These are phyloP conservation scores for Abramis brama DNA, from an alignment of 2,113 vertebrate genomes.

Conservation along the genomic window DNA sequence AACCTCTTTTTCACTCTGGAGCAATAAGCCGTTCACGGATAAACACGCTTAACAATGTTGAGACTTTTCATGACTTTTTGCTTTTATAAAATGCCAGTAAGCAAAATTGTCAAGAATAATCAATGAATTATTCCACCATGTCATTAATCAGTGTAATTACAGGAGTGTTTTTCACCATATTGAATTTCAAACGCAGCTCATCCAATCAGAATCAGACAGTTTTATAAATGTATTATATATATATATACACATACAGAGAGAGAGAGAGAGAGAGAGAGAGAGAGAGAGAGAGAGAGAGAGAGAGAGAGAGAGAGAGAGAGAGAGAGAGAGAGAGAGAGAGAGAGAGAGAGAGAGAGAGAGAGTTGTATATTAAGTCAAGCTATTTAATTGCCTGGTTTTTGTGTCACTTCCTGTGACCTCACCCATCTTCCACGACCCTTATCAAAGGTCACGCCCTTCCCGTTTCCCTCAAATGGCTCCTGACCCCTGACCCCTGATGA, in stretches of 20 bases:
- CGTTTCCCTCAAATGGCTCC: too few species aligned
- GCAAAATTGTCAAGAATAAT: too few species aligned
- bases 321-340: too few species aligned
- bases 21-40: too few species aligned
- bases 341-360: too few species aligned
- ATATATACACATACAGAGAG: neutral
- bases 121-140: neutral
- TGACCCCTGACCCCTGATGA: neutral
- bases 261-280: too few species aligned
- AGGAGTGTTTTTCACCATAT: neutral
- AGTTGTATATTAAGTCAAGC: neutral
- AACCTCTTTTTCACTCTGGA: too few species aligned
- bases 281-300: too few species aligned
- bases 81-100: neutral
- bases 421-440: neutral
- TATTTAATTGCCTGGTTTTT: neutral
- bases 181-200: neutral
- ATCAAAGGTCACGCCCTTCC: neutral
- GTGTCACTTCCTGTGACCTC: conserved; percentile 10
- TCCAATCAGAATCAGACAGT: neutral
- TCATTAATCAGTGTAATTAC: neutral
- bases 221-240: fast-evolving
- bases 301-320: too few species aligned
- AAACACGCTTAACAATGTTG: too few species aligned
- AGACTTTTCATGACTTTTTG: too few species aligned